phyloP scores from a whole-genome alignment of 2,797 vertebrate genomes.

The Ctenochaetus hawaiiensis region DNA sequence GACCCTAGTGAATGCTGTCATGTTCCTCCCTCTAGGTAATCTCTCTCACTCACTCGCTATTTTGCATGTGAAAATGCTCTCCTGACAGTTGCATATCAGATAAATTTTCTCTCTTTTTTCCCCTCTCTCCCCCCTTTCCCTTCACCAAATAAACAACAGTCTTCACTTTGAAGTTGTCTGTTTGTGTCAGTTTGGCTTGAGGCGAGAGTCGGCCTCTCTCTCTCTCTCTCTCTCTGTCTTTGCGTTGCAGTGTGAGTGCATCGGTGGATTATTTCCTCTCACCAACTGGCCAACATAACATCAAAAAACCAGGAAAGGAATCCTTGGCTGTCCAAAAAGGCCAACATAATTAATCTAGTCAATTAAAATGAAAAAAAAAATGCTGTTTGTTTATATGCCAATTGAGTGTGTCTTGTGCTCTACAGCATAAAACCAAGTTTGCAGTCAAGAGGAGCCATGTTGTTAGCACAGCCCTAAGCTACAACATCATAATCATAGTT shows the following conservation, averaged over 20 bases:
- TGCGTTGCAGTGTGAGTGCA: constrained; percentile 73
- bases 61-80: constrained; percentile 86
- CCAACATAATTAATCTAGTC: constrained; percentile 45
- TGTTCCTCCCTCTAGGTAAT: constrained; percentile 86
- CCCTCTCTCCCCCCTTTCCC: constrained; percentile 49
- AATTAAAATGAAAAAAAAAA: constrained; percentile 44
- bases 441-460: not conserved
- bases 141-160: constrained; percentile 85
- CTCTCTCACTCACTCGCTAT: constrained; percentile 85
- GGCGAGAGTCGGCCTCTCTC: constrained; percentile 82
- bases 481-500: not conserved
- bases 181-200: constrained; percentile 85
- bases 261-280: constrained; percentile 68
- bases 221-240: constrained; percentile 66
- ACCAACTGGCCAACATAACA: constrained; percentile 59
- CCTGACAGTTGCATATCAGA: constrained; percentile 86
- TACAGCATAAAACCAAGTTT: constrained; percentile 6
- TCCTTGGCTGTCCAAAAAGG: constrained; percentile 45
- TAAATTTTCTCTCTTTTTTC: constrained; percentile 67
- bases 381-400: not conserved
- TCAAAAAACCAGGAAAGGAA: constrained; percentile 23
- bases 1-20: constrained; percentile 85
- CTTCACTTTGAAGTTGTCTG: constrained; percentile 88
- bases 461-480: constrained; percentile 11
- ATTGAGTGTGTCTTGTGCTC: constrained; percentile 15